Conservation (phyloP, 2,113 vertebrate genomes). For the Misgurnus anguillicaudatus region DNA sequence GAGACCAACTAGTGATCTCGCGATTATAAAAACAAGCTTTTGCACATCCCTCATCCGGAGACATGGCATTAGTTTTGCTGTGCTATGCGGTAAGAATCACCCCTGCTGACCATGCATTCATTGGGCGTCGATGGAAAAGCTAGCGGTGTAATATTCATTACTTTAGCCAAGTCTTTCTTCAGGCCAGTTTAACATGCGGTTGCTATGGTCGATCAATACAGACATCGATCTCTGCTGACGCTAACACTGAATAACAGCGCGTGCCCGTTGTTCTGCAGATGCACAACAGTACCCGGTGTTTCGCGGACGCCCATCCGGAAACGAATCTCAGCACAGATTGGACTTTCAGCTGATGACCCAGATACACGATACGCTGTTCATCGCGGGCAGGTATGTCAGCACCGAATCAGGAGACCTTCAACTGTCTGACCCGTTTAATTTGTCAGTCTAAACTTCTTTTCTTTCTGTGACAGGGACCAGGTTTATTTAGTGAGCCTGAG, state of each 20-base stretch:
- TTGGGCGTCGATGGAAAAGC: neutral
- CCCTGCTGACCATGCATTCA: slow-evolving; percentile 9
- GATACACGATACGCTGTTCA: slow-evolving; percentile 99
- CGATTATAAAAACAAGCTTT: too few species aligned
- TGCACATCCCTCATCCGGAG: neutral
- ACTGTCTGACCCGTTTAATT: slow-evolving; percentile 61
- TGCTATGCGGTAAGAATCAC: slow-evolving; percentile 25
- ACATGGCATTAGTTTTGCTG: slow-evolving; percentile 17
- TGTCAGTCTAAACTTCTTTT: slow-evolving; percentile 48
- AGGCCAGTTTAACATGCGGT: slow-evolving; percentile 80
- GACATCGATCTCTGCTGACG: slow-evolving; percentile 45
- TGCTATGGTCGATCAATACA: slow-evolving; percentile 81
- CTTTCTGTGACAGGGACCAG: slow-evolving; percentile 86
- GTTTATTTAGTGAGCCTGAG: slow-evolving; percentile 97
- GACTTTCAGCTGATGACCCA: slow-evolving; percentile 99
- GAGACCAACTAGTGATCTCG: too few species aligned
- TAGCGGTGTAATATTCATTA: slow-evolving; percentile 52
- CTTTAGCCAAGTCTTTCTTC: slow-evolving; percentile 79
- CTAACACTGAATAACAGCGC: slow-evolving; percentile 80
- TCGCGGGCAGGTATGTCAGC: slow-evolving; percentile 84
- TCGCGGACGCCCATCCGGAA: slow-evolving; percentile 96
- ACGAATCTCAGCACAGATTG: slow-evolving; percentile 96
- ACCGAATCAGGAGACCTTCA: neutral
- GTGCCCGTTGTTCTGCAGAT: slow-evolving; percentile 84
- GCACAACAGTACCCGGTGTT: slow-evolving; percentile 96